Conservation (phyloP, 2,113 vertebrate genomes). For the Melanotaenia duboulayi region DNA sequence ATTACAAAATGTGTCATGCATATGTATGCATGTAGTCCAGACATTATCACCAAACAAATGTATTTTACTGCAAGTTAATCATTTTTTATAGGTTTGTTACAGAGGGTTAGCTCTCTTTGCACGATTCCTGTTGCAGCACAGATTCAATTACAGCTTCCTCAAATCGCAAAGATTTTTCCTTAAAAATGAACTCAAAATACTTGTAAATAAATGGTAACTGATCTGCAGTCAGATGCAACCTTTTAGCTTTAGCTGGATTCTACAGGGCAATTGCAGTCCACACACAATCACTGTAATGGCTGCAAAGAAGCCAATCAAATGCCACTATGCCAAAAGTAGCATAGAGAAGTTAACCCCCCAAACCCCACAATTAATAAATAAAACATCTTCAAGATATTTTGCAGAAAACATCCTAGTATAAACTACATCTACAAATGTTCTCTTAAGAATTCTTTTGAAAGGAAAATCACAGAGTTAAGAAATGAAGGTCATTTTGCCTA, state of each 20-base stretch:
- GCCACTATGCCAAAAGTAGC: background rate
- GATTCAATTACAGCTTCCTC: background rate
- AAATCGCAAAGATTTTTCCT: background rate
- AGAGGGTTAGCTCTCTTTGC: background rate
- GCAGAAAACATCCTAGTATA: too few relatives aligned
- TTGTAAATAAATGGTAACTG: background rate
- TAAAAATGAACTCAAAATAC: background rate
- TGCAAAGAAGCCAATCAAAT: background rate
- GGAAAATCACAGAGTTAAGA: too few relatives aligned
- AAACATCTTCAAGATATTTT: too few relatives aligned
- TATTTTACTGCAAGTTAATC: too few relatives aligned
- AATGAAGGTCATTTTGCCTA: too few relatives aligned
- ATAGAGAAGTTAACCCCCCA: too few relatives aligned
- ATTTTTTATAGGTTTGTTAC: background rate
- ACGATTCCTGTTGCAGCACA: background rate
- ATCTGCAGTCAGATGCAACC: background rate
- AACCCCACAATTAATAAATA: too few relatives aligned
- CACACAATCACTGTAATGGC: background rate
- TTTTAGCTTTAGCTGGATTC: background rate
- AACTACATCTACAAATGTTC: too few relatives aligned
- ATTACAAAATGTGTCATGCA: constrained; percentile 1
- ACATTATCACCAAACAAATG: too few relatives aligned
- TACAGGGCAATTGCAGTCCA: background rate
- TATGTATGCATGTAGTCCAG: too few relatives aligned
- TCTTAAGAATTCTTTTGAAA: too few relatives aligned